These are phyloP conservation scores for Manis pentadactyla DNA, from an alignment of 2,797 vertebrate species.

Conservation along the genomic window DNA sequence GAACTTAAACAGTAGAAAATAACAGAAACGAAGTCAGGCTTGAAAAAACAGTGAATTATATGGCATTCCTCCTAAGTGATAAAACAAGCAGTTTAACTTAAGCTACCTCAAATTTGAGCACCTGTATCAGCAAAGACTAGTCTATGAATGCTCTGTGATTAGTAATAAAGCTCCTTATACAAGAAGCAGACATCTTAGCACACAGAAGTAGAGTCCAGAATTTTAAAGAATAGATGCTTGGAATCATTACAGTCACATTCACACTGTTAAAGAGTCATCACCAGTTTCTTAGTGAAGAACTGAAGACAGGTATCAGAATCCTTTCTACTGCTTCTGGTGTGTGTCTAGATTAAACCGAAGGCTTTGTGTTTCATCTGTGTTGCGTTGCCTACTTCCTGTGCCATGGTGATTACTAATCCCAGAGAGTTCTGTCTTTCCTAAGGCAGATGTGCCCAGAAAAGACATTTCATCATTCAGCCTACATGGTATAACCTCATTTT, in stretches of 20 bases:
- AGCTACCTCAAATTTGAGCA: background rate
- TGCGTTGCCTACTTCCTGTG: background rate
- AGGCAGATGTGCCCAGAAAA: background rate
- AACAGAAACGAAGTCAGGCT: background rate
- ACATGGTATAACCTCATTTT: background rate
- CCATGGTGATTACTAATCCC: background rate
- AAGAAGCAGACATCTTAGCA: background rate
- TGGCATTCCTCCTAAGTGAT: background rate
- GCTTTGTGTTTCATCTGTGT: background rate
- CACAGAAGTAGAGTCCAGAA: background rate
- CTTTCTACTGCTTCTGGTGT: background rate
- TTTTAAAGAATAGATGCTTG: background rate
- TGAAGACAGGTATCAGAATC: background rate
- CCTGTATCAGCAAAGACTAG: background rate
- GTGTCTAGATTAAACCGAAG: background rate
- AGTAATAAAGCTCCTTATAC: background rate
- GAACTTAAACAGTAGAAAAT: background rate
- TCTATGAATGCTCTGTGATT: constrained; percentile 21
- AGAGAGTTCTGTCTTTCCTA: background rate
- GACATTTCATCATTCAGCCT: background rate
- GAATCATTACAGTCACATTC: background rate
- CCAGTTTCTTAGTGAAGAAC: background rate
- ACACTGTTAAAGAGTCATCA: background rate
- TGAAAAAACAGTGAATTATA: background rate
- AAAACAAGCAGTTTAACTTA: background rate